Evolutionary conservation across 1,140 invertebrate genomes (phyloP), one percentile per base, ranked within the genome.

Genomic region (Cephus cinctus): DNA sequence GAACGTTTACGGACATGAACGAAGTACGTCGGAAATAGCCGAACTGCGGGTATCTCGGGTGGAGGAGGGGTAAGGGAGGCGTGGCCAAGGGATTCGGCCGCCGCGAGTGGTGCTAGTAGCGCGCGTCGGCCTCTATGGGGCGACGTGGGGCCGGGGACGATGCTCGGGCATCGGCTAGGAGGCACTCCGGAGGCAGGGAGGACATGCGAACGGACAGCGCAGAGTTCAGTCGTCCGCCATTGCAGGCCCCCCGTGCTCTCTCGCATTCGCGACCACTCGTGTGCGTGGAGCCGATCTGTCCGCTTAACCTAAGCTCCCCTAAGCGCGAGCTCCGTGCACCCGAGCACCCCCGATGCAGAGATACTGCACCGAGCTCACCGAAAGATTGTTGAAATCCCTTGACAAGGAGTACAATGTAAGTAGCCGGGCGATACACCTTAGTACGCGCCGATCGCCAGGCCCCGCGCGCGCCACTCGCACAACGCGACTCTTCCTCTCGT

Each of bases 321-420:
- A n/a, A n/a, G 60, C 56, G 64, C 57, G 70, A 69, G 71, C 63
- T 58, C 61, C 56, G 51, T 56, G 65, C 67, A n/a, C n/a, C n/a
- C n/a, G 72, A 57, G 66, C 67, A 63, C 69, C 63, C 65, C 69
- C 63, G 67, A 81, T 81, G 80, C 79, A 81, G 79, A 80, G 75
- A 77, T 74, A 79, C 76, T 79, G 79, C 73, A 78, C 75, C 68
- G 81, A 84, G 74, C 76, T 84, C 69, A 82, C 82, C 60, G 77
- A 81, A 67, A 82, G 77, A 78, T 80, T 84, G 75, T 79, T 82
- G 66, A 77, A 81, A 78, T 80, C 83, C 57, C 75, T 85, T 65
- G 83, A 84, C 77, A 78, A 77, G 71, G 81, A 84, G 73, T 83
- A 85, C 72, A 83, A 84, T 83, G 83, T 85, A 82, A 83, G 83